Base-by-base conservation (phyloP, 2,797 vertebrate species). In the Typhlichthys eigenmanni region DNA sequence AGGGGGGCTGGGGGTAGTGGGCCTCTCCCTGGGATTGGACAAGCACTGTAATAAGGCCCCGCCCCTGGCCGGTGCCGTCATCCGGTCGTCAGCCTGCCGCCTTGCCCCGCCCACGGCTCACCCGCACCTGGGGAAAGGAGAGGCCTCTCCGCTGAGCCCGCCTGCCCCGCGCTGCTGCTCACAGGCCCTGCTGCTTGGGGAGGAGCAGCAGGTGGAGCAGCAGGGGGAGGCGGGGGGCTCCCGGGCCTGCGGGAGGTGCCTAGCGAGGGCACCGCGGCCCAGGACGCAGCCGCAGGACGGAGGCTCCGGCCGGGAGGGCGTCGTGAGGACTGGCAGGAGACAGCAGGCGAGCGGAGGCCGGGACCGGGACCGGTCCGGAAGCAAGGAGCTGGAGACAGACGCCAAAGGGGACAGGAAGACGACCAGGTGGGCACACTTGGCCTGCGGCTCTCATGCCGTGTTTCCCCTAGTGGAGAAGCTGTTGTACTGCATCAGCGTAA, bases 181-280 rank as follows among this genome's bases (percentile, higher is more conserved):
- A 68, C 88, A 82, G 77, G 87, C 75, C 49, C 74, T 74, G 0
- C 81, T 85, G 58, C 83, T 85, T 82, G 92, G 88, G 58, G 78
- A 71, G 55, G 80, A 62, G 66, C n/a, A 10, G 50, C 16, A 24
- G 51, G 80, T 79, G 55, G 82, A 62, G 66, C 19, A 10, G 50
- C 16, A 24, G 51, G 80, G 79, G 55, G 82, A 85, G 83, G 92
- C 88, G 58, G 79, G 68, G 55, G 78, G 66, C 68, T 58, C 65
- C 17, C 85, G 89, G 3, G 50, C 88, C 66, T 91, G 93, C 78
- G 92, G 91, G 80, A 95, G 93, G 92, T 96, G 94, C 93, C 93
- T 95, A 89, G 85, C 81, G 50, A 84, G 78, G 67, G 70, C 86
- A 78, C 88, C 91, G 12, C 92, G 84, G 68, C 84, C 86, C n/a